phyloP scores from a whole-genome alignment of 1,140 invertebrate genomes.

The Cherax quadricarinatus region DNA sequence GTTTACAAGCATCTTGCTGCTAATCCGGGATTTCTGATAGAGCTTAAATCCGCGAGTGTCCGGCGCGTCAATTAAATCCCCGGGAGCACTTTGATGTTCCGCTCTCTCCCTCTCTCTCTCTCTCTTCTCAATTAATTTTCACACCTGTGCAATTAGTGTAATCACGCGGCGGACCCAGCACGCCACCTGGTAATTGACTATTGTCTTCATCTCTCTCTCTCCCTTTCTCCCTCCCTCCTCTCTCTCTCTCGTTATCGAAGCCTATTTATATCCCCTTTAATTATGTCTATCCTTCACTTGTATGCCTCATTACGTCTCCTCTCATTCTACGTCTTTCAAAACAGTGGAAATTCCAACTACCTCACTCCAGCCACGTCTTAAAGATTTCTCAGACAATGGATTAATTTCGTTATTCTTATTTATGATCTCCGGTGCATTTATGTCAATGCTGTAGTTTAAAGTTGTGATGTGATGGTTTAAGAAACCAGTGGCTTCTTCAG shows the following conservation, averaged over 20 bases:
- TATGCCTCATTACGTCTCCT: no score
- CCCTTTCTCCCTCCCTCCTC: constrained; percentile 11
- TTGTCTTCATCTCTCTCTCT: neutral
- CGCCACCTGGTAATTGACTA: neutral
- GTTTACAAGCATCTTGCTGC: neutral
- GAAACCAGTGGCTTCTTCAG: no score
- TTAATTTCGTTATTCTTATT: no score
- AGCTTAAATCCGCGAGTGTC: neutral
- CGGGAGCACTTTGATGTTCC: neutral
- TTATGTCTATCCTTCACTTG: no score
- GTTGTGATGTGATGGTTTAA: no score
- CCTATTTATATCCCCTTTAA: neutral
- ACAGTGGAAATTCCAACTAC: no score
- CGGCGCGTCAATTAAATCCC: neutral
- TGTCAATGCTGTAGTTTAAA: no score
- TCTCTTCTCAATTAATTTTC: constrained; percentile 20
- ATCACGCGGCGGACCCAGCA: neutral
- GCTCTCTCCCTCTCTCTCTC: neutral
- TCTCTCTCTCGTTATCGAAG: neutral
- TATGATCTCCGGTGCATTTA: no score
- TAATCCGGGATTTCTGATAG: neutral
- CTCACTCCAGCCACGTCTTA: no score
- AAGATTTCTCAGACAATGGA: no score
- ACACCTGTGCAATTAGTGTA: constrained; percentile 25
- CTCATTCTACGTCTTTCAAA: no score